Evolutionary conservation across 2,113 vertebrate species (phyloP).

Genomic region (Petrocephalus microphthalmus): DNA sequence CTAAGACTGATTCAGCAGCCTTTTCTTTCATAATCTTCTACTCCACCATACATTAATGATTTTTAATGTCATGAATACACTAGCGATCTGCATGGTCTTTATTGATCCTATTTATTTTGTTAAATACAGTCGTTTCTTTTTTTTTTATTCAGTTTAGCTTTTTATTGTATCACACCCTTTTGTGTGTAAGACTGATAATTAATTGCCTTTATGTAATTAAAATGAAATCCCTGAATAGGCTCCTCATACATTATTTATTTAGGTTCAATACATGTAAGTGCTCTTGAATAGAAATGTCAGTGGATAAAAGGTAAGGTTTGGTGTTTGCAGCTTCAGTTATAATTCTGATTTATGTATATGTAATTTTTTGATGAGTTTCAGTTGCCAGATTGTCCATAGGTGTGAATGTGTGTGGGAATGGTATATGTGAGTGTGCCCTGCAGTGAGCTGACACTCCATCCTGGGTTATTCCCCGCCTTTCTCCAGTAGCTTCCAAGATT

Average conservation of each 20-base stretch:
- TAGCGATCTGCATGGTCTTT: slow-evolving; percentile 23
- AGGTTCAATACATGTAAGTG: slow-evolving; percentile 64
- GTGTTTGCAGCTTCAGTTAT: slow-evolving; percentile 4
- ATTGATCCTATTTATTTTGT: not conserved
- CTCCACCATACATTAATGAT: slow-evolving; percentile 26
- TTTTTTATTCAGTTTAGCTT: slow-evolving; percentile 32
- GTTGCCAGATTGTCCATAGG: not conserved
- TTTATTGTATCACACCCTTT: slow-evolving; percentile 44
- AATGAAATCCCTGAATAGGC: slow-evolving; percentile 62
- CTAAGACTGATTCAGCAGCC: slow-evolving; percentile 48
- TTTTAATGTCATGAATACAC: slow-evolving; percentile 19
- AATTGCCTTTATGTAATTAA: slow-evolving; percentile 62
- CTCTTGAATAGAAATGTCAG: slow-evolving; percentile 59
- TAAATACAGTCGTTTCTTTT: slow-evolving; percentile 35
- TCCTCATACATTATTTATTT: slow-evolving; percentile 65
- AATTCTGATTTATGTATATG: not conserved
- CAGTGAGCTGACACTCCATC: not conserved
- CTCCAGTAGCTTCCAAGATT: not conserved
- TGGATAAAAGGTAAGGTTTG: slow-evolving; percentile 24
- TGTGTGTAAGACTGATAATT: slow-evolving; percentile 55
- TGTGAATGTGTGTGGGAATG: not conserved
- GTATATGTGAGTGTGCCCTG: not conserved
- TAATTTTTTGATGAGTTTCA: not conserved
- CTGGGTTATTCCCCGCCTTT: not conserved
- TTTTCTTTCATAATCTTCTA: slow-evolving; percentile 33